These are phyloP conservation scores for Drosophila yooni DNA, from an alignment of 2,888 invertebrate species.

Conservation along the genomic window DNA sequence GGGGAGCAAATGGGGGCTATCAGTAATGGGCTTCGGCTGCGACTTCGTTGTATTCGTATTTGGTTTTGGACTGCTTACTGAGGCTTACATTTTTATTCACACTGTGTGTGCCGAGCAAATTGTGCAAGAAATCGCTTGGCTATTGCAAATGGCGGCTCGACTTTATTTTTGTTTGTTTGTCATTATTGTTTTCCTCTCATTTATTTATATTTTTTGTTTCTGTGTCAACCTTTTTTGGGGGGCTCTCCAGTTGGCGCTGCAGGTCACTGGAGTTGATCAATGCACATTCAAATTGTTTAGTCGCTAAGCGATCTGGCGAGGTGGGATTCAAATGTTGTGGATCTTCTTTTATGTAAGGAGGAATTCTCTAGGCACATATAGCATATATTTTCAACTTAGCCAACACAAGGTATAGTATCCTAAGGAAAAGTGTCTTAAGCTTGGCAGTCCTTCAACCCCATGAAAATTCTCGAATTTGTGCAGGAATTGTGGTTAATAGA, in stretches of 20 bases:
- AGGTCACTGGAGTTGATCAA: conserved; percentile 43
- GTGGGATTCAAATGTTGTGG: background rate
- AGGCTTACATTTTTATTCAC: conserved; percentile 71
- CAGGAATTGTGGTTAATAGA: too few relatives aligned
- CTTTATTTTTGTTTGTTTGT: conserved; percentile 12
- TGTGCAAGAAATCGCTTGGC: conserved; percentile 69
- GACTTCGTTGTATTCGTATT: conserved; percentile 26
- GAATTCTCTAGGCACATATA: background rate
- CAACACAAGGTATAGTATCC: background rate
- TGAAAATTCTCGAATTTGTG: background rate
- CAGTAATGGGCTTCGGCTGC: conserved; percentile 19
- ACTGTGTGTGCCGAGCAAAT: conserved; percentile 65
- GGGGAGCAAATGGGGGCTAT: background rate
- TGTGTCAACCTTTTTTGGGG: conserved; percentile 35
- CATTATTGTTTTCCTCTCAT: conserved; percentile 9
- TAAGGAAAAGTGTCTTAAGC: background rate
- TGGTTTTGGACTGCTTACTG: conserved; percentile 61
- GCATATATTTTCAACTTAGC: background rate
- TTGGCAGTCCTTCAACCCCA: background rate
- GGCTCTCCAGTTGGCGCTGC: conserved; percentile 16
- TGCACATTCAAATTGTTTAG: conserved; percentile 7
- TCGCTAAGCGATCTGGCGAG: background rate
- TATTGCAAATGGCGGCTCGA: conserved; percentile 48
- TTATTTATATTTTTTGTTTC: conserved; percentile 28
- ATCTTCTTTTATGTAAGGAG: background rate